Evolutionary conservation across 2,888 invertebrate species (phyloP).

Genomic region (Volucella bombylans): DNA sequence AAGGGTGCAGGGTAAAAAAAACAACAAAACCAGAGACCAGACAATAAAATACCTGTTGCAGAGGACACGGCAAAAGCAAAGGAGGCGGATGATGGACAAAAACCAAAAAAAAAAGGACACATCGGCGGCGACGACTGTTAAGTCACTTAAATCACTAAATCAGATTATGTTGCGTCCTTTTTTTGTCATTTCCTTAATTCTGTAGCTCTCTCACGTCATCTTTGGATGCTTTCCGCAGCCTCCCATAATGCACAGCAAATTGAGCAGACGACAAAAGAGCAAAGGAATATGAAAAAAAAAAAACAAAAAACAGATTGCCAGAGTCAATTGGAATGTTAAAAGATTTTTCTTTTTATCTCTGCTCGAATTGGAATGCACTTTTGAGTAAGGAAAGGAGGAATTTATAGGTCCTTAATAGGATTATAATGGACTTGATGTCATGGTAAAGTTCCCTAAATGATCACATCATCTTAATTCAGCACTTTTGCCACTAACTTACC

Average conservation of each 20-base stretch:
- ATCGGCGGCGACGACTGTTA: conserved; percentile 49
- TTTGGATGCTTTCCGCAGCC: conserved; percentile 11
- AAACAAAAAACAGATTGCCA: too few relatives aligned
- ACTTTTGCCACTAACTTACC: background rate
- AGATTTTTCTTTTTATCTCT: conserved; percentile 6
- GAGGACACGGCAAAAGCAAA: background rate
- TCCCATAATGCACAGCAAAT: conserved; percentile 65
- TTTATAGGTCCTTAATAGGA: conserved; percentile 16
- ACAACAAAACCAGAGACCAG: conserved; percentile 17
- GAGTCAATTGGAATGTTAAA: conserved; percentile 53
- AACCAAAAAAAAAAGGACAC: conserved; percentile 46
- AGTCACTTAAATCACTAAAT: conserved; percentile 59
- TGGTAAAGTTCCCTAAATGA: conserved; percentile 32
- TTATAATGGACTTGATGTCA: conserved; percentile 35
- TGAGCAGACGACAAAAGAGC: conserved; percentile 22
- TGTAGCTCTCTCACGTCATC: background rate
- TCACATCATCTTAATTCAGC: conserved; percentile 31
- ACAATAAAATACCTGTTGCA: conserved; percentile 59
- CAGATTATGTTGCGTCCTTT: conserved; percentile 55
- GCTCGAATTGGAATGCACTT: background rate
- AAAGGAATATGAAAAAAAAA: background rate
- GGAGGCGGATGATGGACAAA: conserved; percentile 9
- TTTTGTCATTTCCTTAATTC: background rate
- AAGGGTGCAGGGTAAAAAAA: background rate
- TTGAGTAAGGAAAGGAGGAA: background rate